Evolutionary conservation across 2,113 vertebrate species (phyloP).

Genomic region (Hoplias malabaricus): DNA sequence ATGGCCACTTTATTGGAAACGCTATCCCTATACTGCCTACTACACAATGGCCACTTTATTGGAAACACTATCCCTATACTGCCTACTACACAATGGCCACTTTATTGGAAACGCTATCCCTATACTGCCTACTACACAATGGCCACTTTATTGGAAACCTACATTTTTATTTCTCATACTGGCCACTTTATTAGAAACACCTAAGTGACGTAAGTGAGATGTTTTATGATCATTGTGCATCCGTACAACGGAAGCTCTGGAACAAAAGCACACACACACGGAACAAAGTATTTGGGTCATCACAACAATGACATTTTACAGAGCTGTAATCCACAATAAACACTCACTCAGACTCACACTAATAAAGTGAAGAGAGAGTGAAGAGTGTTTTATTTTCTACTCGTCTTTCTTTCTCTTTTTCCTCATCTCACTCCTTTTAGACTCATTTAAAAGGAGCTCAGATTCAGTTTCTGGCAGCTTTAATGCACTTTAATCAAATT

Average conservation of each 20-base stretch:
- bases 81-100: neutral
- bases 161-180: neutral
- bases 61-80: neutral
- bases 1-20: neutral
- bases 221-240: too few species aligned
- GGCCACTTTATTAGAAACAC: neutral
- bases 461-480: conserved; percentile 40
- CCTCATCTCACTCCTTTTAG: conserved; percentile 27
- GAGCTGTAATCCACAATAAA: too few species aligned
- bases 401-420: neutral
- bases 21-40: too few species aligned
- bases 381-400: conserved; percentile 1
- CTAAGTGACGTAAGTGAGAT: too few species aligned
- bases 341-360: conserved; percentile 15
- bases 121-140: neutral
- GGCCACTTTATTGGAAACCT: neutral
- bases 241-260: too few species aligned
- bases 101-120: neutral
- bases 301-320: too few species aligned
- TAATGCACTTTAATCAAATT: conserved; percentile 54
- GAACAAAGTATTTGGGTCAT: too few species aligned
- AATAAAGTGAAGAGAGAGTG: conserved; percentile 28
- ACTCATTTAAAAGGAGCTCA: conserved; percentile 41
- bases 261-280: too few species aligned
- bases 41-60: too few species aligned